A percentile compares a stretch with the other conserved stretches of the same genome.
phyloP scores from a whole-genome alignment of 2,113 vertebrate species.

The Silurus glanis region DNA sequence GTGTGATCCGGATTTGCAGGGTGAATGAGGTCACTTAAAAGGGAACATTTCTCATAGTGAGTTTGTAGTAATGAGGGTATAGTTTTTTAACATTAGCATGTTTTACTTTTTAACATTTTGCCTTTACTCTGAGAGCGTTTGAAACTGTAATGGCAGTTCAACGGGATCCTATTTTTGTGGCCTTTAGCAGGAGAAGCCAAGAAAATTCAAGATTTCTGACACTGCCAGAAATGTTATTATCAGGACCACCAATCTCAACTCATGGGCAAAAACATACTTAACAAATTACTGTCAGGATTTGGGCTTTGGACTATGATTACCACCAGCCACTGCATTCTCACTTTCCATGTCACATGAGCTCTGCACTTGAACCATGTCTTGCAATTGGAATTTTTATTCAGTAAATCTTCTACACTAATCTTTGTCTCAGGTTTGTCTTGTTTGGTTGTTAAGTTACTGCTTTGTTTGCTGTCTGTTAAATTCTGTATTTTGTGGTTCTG shows the following conservation, averaged over 20 bases:
- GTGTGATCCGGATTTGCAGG: not conserved
- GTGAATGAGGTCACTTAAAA: not conserved
- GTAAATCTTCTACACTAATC: no score
- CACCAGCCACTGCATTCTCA: no score
- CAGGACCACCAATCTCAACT: not conserved
- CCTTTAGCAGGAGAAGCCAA: not conserved
- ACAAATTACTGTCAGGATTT: no score
- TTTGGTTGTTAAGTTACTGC: no score
- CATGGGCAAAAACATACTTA: not conserved
- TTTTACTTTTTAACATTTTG: not conserved
- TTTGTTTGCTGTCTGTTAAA: no score
- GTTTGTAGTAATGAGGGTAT: not conserved
- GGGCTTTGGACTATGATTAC: no score
- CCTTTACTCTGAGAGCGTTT: not conserved
- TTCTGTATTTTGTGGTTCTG: no score
- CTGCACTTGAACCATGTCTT: no score
- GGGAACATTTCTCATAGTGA: not conserved
- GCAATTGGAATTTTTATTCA: no score
- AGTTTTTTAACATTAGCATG: not conserved
- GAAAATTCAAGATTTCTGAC: not conserved
- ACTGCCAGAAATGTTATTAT: not conserved
- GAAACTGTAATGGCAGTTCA: not conserved
- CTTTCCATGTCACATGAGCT: no score
- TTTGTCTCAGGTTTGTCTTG: no score
- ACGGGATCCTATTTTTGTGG: not conserved